Conservation (phyloP, 2,888 invertebrate genomes). For the Cheilosia pagana region DNA sequence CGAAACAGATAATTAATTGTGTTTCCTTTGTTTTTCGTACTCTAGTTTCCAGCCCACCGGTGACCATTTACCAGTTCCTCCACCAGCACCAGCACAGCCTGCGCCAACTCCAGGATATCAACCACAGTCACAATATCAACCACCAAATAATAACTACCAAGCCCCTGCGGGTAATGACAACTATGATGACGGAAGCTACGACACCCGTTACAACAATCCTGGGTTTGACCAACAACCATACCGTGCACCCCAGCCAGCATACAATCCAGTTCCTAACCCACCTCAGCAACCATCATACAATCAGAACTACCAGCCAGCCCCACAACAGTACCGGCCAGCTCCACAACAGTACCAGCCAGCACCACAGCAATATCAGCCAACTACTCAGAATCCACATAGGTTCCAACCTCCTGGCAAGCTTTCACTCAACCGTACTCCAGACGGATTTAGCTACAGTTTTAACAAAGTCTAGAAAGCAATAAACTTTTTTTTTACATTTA, state of each 20-base stretch:
- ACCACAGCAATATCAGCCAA: conserved; percentile 81
- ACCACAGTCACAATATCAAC: conserved; percentile 84
- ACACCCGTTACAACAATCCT: conserved; percentile 83
- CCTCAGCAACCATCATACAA: conserved; percentile 79
- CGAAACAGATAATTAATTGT: not conserved
- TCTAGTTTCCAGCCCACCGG: conserved; percentile 89
- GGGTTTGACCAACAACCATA: conserved; percentile 79
- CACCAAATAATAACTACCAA: conserved; percentile 77
- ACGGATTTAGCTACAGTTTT: conserved; percentile 94
- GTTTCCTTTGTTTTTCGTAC: conserved; percentile 10
- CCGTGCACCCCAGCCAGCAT: conserved; percentile 82
- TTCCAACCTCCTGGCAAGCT: conserved; percentile 94
- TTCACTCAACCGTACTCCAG: conserved; percentile 93
- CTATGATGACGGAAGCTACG: conserved; percentile 83
- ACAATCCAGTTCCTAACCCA: conserved; percentile 78
- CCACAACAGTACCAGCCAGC: conserved; percentile 79
- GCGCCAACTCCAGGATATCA: conserved; percentile 85
- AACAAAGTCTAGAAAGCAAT: conserved; percentile 85
- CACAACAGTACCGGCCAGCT: conserved; percentile 78
- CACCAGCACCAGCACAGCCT: conserved; percentile 84
- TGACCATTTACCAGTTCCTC: conserved; percentile 90
- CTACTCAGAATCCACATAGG: conserved; percentile 89
- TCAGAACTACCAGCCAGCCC: conserved; percentile 84
- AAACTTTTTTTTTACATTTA: conserved; percentile 22
- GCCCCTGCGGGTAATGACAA: conserved; percentile 76